phyloP scores from a whole-genome alignment of 1,140 invertebrate species.

The Thaumetopoea pityocampa region DNA sequence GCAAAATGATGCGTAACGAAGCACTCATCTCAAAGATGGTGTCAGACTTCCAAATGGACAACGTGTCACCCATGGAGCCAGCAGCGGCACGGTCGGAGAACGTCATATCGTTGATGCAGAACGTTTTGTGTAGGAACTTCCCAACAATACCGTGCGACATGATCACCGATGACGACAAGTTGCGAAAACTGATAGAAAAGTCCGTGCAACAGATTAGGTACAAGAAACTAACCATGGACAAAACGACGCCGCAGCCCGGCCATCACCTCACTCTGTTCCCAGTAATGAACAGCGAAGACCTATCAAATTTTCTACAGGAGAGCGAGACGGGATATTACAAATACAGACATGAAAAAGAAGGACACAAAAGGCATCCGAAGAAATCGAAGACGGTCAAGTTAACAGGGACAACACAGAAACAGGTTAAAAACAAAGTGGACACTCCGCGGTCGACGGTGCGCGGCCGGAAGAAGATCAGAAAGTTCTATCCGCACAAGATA shows the following conservation, averaged over 20 bases:
- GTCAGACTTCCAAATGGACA: conserved; percentile 50
- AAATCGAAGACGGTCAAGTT: conserved; percentile 1
- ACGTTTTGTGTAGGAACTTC: conserved; percentile 58
- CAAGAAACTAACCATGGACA: conserved; percentile 36
- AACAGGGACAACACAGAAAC: conserved; percentile 19
- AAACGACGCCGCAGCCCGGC: conserved; percentile 28
- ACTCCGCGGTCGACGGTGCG: conserved; percentile 26
- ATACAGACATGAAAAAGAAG: conserved; percentile 14
- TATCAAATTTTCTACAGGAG: conserved; percentile 41
- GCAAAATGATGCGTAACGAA: conserved; percentile 53
- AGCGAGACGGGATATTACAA: conserved; percentile 24
- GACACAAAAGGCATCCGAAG: conserved; percentile 8
- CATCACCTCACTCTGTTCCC: conserved; percentile 35
- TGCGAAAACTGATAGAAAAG: conserved; percentile 50
- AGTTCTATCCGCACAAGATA: conserved; percentile 61
- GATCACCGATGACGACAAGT: conserved; percentile 42
- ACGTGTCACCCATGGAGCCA: conserved; percentile 12
- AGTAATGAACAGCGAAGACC: conserved; percentile 40
- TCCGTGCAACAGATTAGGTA: conserved; percentile 55
- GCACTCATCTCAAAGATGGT: conserved; percentile 60
- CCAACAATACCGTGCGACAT: conserved; percentile 51
- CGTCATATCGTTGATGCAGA: conserved; percentile 49
- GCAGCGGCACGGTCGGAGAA: conserved; percentile 11
- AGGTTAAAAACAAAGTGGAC: conserved; percentile 31
- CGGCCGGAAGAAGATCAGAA: conserved; percentile 48